Conservation (phyloP, 53 echinoderm and acorn worm genomes). For the Holothuria scabra region DNA sequence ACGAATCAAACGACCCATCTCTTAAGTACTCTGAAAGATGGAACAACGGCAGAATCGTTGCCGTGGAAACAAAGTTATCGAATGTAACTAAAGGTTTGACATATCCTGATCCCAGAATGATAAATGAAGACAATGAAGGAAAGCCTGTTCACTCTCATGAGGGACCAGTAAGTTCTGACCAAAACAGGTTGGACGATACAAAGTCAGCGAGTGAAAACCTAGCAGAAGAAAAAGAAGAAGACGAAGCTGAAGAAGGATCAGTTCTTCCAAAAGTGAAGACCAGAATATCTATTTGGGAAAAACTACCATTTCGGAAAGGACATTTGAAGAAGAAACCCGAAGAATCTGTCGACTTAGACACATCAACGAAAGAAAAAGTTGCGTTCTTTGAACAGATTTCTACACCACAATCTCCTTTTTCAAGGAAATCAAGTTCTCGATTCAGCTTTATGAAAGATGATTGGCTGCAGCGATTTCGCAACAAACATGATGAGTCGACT, state of each 20-base stretch:
- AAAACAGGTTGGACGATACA: no score
- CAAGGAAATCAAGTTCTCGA: slow-evolving; percentile 11
- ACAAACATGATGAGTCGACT: background rate
- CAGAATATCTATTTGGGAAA: slow-evolving; percentile 38
- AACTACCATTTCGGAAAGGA: slow-evolving; percentile 19
- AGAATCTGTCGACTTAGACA: slow-evolving; percentile 4
- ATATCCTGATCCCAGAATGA: no score
- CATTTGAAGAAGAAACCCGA: background rate
- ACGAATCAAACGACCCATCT: no score
- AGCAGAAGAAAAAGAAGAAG: no score
- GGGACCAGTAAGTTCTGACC: no score
- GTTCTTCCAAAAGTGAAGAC: slow-evolving; percentile 2
- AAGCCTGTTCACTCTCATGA: no score
- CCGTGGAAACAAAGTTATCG: no score
- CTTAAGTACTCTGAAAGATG: no score
- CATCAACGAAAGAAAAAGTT: slow-evolving; percentile 35
- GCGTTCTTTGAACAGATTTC: slow-evolving; percentile 31
- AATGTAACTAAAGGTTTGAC: no score
- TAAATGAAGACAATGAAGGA: no score
- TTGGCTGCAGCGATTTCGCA: slow-evolving; percentile 20
- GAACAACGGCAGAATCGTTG: no score
- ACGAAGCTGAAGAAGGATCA: background rate
- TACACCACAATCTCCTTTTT: background rate
- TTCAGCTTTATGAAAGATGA: slow-evolving; percentile 40
- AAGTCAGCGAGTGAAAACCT: no score